A percentile compares a stretch with the other conserved stretches of the same genome.
Conservation (phyloP, 2,113 vertebrate genomes). For the Pedetes capensis region DNA sequence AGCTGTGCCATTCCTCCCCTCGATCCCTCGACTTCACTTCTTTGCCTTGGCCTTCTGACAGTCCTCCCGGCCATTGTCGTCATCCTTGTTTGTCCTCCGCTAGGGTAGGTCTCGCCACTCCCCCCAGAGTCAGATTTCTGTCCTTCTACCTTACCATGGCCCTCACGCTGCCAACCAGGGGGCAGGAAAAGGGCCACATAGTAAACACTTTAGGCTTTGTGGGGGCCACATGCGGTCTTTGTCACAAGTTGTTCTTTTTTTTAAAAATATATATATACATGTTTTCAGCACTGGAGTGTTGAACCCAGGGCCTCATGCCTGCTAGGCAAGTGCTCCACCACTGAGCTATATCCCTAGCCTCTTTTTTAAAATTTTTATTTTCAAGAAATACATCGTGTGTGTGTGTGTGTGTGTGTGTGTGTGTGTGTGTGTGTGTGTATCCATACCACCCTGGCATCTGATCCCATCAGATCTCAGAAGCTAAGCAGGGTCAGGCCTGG, state of each 20-base stretch:
- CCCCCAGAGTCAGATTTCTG: neutral
- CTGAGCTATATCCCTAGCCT: too few relatives aligned
- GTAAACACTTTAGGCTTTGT: neutral
- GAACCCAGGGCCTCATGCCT: neutral
- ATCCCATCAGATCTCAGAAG: too few relatives aligned
- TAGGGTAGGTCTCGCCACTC: neutral
- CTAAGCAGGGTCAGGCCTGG: too few relatives aligned
- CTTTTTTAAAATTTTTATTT: too few relatives aligned
- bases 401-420: too few relatives aligned
- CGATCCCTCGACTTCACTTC: neutral
- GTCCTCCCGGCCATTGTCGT: neutral
- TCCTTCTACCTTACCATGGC: neutral
- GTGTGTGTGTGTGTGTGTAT: too few relatives aligned
- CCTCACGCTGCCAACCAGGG: fast-evolving
- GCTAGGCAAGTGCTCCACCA: too few relatives aligned
- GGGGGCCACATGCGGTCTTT: neutral
- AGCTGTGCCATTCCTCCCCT: neutral
- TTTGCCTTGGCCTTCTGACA: neutral
- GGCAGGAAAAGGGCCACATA: neutral
- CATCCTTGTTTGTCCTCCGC: neutral
- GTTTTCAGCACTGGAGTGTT: neutral
- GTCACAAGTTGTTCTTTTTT: neutral
- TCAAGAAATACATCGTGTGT: too few relatives aligned
- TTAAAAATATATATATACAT: neutral
- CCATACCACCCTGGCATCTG: too few relatives aligned